Base-by-base conservation (phyloP, 1,140 invertebrate species). In the Pogonognathellus flavescens region DNA sequence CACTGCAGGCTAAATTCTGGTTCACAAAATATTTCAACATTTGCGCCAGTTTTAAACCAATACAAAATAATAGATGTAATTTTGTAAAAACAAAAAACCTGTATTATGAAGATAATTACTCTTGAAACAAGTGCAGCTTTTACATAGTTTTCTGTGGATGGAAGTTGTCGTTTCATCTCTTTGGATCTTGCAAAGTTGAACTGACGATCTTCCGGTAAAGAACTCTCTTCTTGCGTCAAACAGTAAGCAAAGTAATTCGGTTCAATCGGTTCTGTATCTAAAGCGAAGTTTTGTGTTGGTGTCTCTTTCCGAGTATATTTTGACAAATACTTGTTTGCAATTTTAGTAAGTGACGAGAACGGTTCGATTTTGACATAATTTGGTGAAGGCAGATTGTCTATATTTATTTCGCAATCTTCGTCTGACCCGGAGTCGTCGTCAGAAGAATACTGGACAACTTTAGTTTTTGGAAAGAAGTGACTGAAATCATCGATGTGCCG, bases 401-500 rank as follows among this genome's bases (percentile, higher is more conserved):
- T 14, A 0, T n/a, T 16, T 70, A n/a, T 31, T 6, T 57, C 10
- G 0, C 4, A 76, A 3, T 76, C 31, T 50, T 50, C 70, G n/a
- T n/a, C 41, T 7, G 41, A 49, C 49, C 66, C 22, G 11, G 70
- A 76, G 41, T 76, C 70, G 70, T 76, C 70, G 16, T 25, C 25
- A 41, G 70, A 76, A 31, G 14, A 76, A 57, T n/a, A 25, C 31
- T 10, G 70, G 16, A 8, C n/a, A 57, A 57, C 5, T 8, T 16
- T 72, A 18, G 41, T 8, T 50, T 76, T 49, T 76, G 25, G 14
- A 25, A 14, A 49, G 31, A 6, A 76, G 7, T 49, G 25, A n/a
- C n/a, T n/a, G 7, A 25, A 52, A 53, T 81, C 52, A 82, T 18
- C 70, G 13, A 25, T 76, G 49, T 76, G 16, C 49, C 41, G n/a